Percentiles rank a stretch among this genome's conserved stretches.
These are phyloP conservation scores for Adelges cooleyi DNA, from an alignment of 1,140 invertebrate species.

Conservation along the genomic window DNA sequence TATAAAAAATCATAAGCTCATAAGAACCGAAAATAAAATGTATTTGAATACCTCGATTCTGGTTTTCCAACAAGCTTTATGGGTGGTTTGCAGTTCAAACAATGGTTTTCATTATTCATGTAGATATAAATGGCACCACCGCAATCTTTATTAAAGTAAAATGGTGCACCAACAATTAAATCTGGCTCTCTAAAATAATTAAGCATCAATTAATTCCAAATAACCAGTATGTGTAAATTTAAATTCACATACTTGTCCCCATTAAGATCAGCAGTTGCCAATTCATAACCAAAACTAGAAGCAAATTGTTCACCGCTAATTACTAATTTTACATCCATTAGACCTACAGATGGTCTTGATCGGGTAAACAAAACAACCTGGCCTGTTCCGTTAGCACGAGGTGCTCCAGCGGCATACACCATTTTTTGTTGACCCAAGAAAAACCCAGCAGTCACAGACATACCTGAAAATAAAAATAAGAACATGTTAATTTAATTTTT, in stretches of 20 bases:
- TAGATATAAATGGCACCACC: constrained; percentile 89
- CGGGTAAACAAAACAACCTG: constrained; percentile 73
- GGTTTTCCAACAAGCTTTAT: constrained; percentile 54
- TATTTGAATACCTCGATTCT: constrained; percentile 53
- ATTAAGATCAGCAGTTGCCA: constrained; percentile 72
- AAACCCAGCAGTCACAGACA: constrained; percentile 71
- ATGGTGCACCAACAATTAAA: constrained; percentile 80
- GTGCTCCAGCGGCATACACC: constrained; percentile 74
- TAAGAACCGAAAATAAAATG: no score
- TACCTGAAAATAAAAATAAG: constrained; percentile 46
- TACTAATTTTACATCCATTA: constrained; percentile 49
- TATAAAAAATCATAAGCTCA: background rate
- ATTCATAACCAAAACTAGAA: constrained; percentile 80
- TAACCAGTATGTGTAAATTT: background rate
- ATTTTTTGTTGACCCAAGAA: constrained; percentile 52
- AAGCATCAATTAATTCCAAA: background rate
- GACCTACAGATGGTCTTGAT: constrained; percentile 33
- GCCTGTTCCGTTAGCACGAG: constrained; percentile 69
- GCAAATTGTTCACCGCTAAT: constrained; percentile 74
- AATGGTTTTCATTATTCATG: constrained; percentile 43
- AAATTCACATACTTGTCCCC: constrained; percentile 57
- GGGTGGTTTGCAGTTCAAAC: constrained; percentile 40
- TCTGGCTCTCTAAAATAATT: constrained; percentile 56
- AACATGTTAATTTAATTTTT: background rate
- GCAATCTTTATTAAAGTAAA: constrained; percentile 66